These are phyloP conservation scores for Junco hyemalis DNA, from an alignment of 2,113 vertebrate genomes.

Conservation along the genomic window DNA sequence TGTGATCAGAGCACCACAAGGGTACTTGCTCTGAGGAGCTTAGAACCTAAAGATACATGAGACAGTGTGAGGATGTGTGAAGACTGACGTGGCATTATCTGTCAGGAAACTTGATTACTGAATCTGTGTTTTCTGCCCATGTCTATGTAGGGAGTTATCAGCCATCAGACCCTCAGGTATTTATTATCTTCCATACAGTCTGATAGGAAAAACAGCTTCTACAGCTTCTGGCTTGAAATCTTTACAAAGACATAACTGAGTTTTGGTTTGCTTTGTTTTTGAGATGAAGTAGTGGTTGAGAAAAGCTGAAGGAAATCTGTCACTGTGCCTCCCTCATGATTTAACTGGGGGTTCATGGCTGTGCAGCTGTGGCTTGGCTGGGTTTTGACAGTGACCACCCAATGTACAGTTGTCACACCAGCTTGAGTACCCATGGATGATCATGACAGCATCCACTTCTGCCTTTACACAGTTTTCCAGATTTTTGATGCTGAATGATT, in stretches of 20 bases:
- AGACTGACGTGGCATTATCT: not conserved
- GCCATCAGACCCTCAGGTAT: not conserved
- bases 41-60: not conserved
- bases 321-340: not conserved
- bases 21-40: not conserved
- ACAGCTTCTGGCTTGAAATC: not conserved
- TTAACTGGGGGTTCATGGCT: not conserved
- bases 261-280: not conserved
- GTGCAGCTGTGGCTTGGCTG: not conserved
- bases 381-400: not conserved
- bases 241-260: not conserved
- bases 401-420: not conserved
- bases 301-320: not conserved
- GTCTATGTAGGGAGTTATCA: constrained; percentile 2
- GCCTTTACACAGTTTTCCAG: not conserved
- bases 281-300: not conserved
- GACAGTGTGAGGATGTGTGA: not conserved
- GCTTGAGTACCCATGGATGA: not conserved
- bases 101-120: not conserved
- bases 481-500: not conserved
- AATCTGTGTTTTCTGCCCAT: constrained; percentile 6
- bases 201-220: not conserved
- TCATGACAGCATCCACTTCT: not conserved
- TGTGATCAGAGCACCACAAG: not conserved
- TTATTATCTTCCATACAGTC: constrained; percentile 18